Conservation (phyloP, 92 coral and sea anemone genomes). For the Pocillopora grandis region DNA sequence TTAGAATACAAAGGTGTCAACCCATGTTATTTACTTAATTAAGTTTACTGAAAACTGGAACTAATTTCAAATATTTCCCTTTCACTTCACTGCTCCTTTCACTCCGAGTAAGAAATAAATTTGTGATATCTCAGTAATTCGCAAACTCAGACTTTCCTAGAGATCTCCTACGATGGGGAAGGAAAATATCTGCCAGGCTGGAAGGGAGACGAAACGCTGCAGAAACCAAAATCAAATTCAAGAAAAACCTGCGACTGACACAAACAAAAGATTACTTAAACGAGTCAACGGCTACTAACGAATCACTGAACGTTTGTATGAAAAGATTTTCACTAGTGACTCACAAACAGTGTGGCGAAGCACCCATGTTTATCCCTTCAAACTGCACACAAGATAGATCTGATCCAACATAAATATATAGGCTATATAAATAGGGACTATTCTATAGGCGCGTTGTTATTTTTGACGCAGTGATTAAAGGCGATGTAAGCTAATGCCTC, state of each 20-base stretch:
- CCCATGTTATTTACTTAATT: no score
- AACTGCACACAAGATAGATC: not conserved
- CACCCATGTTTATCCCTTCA: conserved; percentile 19
- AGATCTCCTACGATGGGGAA: no score
- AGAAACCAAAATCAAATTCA: conserved; percentile 9
- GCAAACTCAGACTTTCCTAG: no score
- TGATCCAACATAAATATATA: no score
- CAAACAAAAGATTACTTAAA: not conserved
- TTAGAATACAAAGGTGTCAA: no score
- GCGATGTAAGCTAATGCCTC: conserved; percentile 12
- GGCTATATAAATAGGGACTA: no score
- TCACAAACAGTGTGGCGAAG: not conserved
- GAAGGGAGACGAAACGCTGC: not conserved
- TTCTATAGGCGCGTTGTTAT: not conserved
- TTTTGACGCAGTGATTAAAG: not conserved
- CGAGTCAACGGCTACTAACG: not conserved
- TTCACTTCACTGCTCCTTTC: no score
- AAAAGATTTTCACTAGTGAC: not conserved
- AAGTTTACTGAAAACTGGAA: no score
- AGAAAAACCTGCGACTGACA: not conserved
- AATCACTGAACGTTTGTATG: not conserved
- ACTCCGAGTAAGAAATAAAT: no score
- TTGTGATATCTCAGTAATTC: no score
- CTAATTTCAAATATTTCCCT: no score
- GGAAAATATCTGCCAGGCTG: not conserved